Base-by-base conservation (phyloP, 2,113 vertebrate genomes). In the Epinephelus lanceolatus region DNA sequence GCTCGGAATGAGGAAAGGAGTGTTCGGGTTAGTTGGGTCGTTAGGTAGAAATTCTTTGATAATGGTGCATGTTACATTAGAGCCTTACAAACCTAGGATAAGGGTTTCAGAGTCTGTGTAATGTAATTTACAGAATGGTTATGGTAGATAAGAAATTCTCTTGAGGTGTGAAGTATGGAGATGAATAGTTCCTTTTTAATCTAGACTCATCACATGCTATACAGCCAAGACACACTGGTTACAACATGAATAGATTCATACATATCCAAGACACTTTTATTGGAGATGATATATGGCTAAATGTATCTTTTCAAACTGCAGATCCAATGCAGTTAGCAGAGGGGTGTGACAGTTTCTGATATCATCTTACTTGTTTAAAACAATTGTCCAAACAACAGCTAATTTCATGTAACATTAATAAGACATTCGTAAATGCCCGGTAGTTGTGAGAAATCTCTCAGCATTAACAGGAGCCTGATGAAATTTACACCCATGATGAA, bases 51-150 rank as follows among this genome's bases (percentile, higher is more conserved):
- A 89, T 88, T 87, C 85, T 72, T 83, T 71, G 71, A 94, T 92
- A 94, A 93, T 92, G 92, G 88, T 69, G 88, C 92, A 90, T 92
- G 91, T 91, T 92, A 92, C 86, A 93, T 93, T 91, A 92, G 88
- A 93, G 84, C 87, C 89, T 84, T 87, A 87, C 81, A 93, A 91
- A 91, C 86, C 87, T 91, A 90, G 82, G 84, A 81, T 80, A 91
- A 85, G 90, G 67, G 88, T 86, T 90, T 91, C 83, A 73, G 71
- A 86, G 74, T 88, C 74, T 62, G 78, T 84, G 79, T 84, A 91
- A 89, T 92, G 85, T 76, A 42, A 91, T 90, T 92, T 88, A 80
- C 74, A 12, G 63, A 87, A 91, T 73, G 86, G 88, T 86, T 87
- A 88, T 75, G 71, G 87, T 49, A 25, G 89, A 86, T 80, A 76